phyloP scores from a whole-genome alignment of 2,113 vertebrate species.

The Neotragus pygmaeus region DNA sequence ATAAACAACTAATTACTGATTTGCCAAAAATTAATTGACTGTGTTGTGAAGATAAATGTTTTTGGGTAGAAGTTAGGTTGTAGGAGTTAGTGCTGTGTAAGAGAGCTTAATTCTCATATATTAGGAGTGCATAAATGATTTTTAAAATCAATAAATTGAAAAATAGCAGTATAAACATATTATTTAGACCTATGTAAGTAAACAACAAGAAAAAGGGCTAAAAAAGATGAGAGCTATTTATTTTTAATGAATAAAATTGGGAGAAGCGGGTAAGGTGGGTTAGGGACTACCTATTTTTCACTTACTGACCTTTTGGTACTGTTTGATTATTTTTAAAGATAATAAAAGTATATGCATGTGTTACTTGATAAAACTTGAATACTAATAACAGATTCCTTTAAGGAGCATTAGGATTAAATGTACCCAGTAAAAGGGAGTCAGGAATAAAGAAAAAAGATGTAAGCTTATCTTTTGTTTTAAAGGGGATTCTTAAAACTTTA shows the following conservation, averaged over 20 bases:
- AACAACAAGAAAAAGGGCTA: background rate
- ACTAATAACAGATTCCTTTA: background rate
- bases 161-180: background rate
- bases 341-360: background rate
- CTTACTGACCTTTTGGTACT: background rate
- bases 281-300: background rate
- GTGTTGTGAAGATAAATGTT: background rate
- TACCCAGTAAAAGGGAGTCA: background rate
- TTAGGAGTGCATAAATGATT: background rate
- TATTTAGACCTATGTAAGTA: background rate
- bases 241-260: background rate
- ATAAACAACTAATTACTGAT: background rate
- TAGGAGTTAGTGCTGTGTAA: background rate
- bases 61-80: background rate
- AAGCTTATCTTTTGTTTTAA: slow-evolving; percentile 25
- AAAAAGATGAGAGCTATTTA: background rate
- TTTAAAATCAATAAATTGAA: background rate
- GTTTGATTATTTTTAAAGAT: background rate
- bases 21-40: background rate
- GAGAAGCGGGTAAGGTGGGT: background rate
- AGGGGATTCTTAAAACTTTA: background rate
- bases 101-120: background rate
- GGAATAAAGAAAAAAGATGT: background rate
- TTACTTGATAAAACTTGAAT: background rate
- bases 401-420: background rate